phyloP scores from a whole-genome alignment of 2,113 vertebrate genomes.

The Agapornis roseicollis region DNA sequence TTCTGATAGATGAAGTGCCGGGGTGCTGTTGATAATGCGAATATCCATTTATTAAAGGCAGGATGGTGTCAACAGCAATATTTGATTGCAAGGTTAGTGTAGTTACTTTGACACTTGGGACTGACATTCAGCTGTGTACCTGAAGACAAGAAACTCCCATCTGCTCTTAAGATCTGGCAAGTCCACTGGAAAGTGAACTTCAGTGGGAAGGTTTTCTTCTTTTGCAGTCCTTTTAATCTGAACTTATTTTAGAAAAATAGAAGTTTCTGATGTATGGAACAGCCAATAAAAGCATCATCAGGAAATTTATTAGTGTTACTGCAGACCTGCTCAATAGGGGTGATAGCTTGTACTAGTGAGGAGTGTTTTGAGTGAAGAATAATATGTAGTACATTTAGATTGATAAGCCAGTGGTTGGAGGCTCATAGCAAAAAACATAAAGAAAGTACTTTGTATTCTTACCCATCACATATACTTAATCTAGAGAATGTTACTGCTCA shows the following conservation, averaged over 20 bases:
- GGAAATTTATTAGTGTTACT: conserved; percentile 69
- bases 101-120: neutral
- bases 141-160: neutral
- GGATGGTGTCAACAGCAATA: neutral
- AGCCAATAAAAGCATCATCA: conserved; percentile 67
- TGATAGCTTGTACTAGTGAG: conserved; percentile 25
- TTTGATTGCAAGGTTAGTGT: neutral
- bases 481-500: conserved; percentile 34
- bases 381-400: conserved; percentile 57
- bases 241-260: conserved; percentile 41
- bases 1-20: neutral
- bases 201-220: conserved; percentile 15
- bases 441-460: conserved; percentile 65
- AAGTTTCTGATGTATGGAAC: conserved; percentile 54
- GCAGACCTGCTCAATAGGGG: conserved; percentile 37
- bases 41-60: neutral
- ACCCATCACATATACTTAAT: conserved; percentile 73
- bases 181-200: neutral
- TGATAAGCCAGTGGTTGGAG: conserved; percentile 43
- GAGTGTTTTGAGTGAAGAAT: conserved; percentile 59
- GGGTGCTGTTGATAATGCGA: neutral
- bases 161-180: neutral
- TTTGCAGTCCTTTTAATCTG: neutral
- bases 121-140: neutral
- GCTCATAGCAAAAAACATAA: conserved; percentile 60